A percentile compares a stretch with the other conserved stretches of the same genome.
These are phyloP conservation scores for Hydrocynus forskahlii DNA, from an alignment of 2,797 vertebrate species.

Conservation along the genomic window DNA sequence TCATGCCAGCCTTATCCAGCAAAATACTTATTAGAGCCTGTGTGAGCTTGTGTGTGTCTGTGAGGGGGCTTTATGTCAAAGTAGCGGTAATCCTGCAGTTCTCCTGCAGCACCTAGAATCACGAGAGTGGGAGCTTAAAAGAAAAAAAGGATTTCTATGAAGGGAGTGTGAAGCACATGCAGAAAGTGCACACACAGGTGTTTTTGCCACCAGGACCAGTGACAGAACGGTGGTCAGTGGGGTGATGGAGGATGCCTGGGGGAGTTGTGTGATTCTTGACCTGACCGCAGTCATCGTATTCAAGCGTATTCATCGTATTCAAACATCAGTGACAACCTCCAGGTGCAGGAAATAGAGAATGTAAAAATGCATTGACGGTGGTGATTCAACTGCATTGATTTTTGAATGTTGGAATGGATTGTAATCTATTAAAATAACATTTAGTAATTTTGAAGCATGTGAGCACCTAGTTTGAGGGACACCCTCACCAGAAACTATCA, in stretches of 20 bases:
- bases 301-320: no score
- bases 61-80: background rate
- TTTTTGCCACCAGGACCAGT: background rate
- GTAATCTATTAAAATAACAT: background rate
- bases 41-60: conserved; percentile 10
- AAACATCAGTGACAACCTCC: background rate
- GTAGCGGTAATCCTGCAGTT: conserved; percentile 6
- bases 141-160: background rate
- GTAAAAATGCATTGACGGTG: background rate
- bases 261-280: background rate
- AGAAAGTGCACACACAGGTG: background rate
- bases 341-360: background rate
- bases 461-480: no score
- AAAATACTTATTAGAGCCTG: background rate
- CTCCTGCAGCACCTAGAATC: background rate
- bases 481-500: no score
- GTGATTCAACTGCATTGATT: background rate
- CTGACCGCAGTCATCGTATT: background rate
- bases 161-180: background rate
- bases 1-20: conserved; percentile 9
- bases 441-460: background rate
- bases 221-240: background rate
- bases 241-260: background rate
- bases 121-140: background rate
- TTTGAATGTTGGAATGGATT: background rate